Base-by-base conservation (phyloP, 1,140 invertebrate genomes). In the Drosophila sturtevanti region DNA sequence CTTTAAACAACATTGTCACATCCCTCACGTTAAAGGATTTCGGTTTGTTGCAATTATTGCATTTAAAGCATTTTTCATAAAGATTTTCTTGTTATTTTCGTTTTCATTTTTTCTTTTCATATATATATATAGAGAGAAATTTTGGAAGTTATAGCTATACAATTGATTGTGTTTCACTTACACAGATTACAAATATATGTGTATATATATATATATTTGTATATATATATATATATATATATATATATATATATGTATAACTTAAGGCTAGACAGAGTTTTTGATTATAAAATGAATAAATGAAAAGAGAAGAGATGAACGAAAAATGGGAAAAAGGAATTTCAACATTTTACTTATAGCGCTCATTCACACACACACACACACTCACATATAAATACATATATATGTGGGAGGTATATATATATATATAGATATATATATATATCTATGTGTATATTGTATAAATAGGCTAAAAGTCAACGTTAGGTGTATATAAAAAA, bases 151-250 rank as follows among this genome's bases (percentile, higher is more conserved):
- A 69, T 59, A 72, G 60, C 81, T 66, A 74, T 77, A 71, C 63
- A 80, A 74, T 86, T 86, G 77, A 80, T 85, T 85, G 81, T 85
- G 59, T 81, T 37, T 60, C 61, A 69, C 63, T 77, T 76, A 72
- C 70, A 81, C 72, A 63, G 64, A 44, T 68, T 72, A 72, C 44
- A 60, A 52, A 63, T 12, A 5, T 38, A 37, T 12, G 14, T 27
- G 6, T 56, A 56, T 27, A 34, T 56, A 38, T n/a, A 7, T 35
- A 35, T 2, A 7, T 14, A 41, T 41, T n/a, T n/a, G n/a, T 58
- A 63, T 10, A 9, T 35, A 34, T 24, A 34, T 22, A 22, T 54
- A 54, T 22, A 54, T 54, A 35, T 2, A 7, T 35, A 35, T 2
- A 7, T 14, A 48, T 48, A 48, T 48, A 21, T 48, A 44, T 44